These are phyloP conservation scores for Arbacia lixula DNA, from an alignment of 53 echinoderm and acorn worm species.

Conservation along the genomic window DNA sequence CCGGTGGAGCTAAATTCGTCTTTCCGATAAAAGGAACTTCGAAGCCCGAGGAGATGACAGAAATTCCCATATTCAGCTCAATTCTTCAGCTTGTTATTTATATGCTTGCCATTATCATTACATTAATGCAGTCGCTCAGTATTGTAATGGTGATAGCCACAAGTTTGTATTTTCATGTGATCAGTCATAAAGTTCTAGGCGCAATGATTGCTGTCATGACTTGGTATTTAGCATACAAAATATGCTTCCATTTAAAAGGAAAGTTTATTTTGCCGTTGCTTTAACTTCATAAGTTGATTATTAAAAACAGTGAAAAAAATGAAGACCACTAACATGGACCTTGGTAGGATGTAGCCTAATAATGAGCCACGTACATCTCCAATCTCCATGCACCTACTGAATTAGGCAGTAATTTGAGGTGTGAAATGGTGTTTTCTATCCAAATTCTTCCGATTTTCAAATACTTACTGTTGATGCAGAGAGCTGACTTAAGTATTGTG, in stretches of 20 bases:
- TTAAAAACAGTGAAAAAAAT: too few relatives aligned
- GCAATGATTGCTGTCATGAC: conserved; percentile 60
- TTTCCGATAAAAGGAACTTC: not conserved
- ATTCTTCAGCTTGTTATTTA: conserved; percentile 37
- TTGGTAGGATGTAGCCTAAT: too few relatives aligned
- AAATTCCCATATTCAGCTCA: not conserved
- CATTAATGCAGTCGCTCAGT: conserved; percentile 67
- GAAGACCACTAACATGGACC: too few relatives aligned
- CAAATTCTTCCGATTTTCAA: too few relatives aligned
- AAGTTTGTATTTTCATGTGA: conserved; percentile 75
- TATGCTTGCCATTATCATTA: conserved; percentile 38
- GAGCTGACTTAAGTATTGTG: too few relatives aligned
- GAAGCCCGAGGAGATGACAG: not conserved
- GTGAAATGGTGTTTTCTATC: too few relatives aligned
- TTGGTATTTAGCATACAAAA: conserved; percentile 74
- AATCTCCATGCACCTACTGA: too few relatives aligned
- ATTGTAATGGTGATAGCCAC: conserved; percentile 76
- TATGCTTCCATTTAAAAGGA: conserved; percentile 49
- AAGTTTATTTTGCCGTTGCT: not conserved
- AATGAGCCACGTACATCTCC: too few relatives aligned
- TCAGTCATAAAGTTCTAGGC: conserved; percentile 71
- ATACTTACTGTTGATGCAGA: too few relatives aligned
- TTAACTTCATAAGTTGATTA: too few relatives aligned
- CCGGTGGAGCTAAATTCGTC: not conserved
- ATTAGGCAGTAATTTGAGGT: too few relatives aligned